Evolutionary conservation across 2,888 invertebrate species (phyloP), one percentile per base, ranked within the genome.

Genomic region (Rhagophthalmus giganteus): DNA sequence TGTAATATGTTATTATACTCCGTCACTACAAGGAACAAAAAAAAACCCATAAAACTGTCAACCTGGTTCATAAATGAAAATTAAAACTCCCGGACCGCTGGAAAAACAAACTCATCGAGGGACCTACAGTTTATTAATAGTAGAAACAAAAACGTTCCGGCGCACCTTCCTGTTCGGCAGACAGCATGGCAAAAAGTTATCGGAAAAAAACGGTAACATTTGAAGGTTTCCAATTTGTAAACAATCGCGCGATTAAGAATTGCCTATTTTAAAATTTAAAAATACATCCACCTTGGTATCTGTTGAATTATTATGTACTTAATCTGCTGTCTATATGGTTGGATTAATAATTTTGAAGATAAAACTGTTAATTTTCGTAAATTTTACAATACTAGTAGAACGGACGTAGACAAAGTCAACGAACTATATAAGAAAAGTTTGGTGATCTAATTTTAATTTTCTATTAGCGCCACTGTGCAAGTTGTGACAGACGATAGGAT

Each of bases 121-220:
- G 27, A 13, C n/a, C n/a, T n/a, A n/a, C n/a, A n/a, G n/a, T n/a
- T 35, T 30, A 45, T 45, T 35, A 34, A 35, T 45, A 35, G 35
- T 13, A 11, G 24, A 5, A 25, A 33, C 42, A n/a, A 44, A 44
- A 34, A 20, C 42, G 42, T 24, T 25, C 27, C 34, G 30, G 24
- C 26, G 13, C 20, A 34, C 34, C 26, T 44, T 39, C 16, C 28
- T 14, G 30, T 27, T 15, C 25, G 26, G 13, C 16, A 46, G 46
- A 46, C 46, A 38, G 46, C 32, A 16, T 38, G 46, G 46, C 38
- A 27, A 15, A 33, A 44, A 33, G 7, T 20, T 20, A 20, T 20
- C 3, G 20, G 3, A 20, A 20, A 20, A 20, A 20, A 5, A 20
- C 20, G n/a, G n/a, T n/a, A n/a, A n/a, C n/a, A n/a, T n/a, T n/a